A percentile compares a stretch with the other conserved stretches of the same genome.
Evolutionary conservation across 2,888 invertebrate genomes (phyloP).

Genomic region (Erebia aethiops): DNA sequence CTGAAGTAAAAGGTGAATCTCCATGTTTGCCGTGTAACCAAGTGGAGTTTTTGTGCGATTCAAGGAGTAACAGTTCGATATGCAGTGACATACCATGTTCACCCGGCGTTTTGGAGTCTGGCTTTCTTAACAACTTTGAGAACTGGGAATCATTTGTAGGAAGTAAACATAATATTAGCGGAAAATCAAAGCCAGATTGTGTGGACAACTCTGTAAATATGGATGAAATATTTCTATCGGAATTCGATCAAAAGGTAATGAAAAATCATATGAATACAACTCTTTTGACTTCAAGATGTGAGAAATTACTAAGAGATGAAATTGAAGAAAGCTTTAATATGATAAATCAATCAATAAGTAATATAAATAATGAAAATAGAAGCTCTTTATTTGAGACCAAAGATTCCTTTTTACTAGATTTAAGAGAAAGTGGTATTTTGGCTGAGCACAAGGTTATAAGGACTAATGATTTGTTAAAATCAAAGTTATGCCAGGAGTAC

Average conservation of each 20-base stretch:
- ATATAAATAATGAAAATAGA: slow-evolving; percentile 55
- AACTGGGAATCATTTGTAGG: slow-evolving; percentile 59
- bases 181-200: slow-evolving; percentile 31
- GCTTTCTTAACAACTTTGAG: slow-evolving; percentile 46
- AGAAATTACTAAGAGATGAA: slow-evolving; percentile 53
- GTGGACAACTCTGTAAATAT: slow-evolving; percentile 2
- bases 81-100: slow-evolving; percentile 58
- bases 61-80: slow-evolving; percentile 54
- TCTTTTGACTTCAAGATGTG: slow-evolving; percentile 44
- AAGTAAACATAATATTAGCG: slow-evolving; percentile 38
- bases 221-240: slow-evolving; percentile 66
- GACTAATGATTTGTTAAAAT: slow-evolving; percentile 41
- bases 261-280: slow-evolving; percentile 44
- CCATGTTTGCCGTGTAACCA: slow-evolving; percentile 74
- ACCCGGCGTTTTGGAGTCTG: slow-evolving; percentile 54
- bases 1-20: slow-evolving; percentile 59
- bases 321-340: slow-evolving; percentile 75
- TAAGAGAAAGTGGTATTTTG: slow-evolving; percentile 60
- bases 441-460: slow-evolving; percentile 42
- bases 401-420: slow-evolving; percentile 71
- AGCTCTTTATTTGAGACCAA: slow-evolving; percentile 65
- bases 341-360: slow-evolving; percentile 79
- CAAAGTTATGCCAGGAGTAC: slow-evolving; percentile 34
- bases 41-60: slow-evolving; percentile 67
- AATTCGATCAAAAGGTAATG: slow-evolving; percentile 45